A percentile compares a stretch with the other conserved stretches of the same genome.
These are phyloP conservation scores for Melozone crissalis DNA, from an alignment of 2,113 vertebrate species.

Conservation along the genomic window DNA sequence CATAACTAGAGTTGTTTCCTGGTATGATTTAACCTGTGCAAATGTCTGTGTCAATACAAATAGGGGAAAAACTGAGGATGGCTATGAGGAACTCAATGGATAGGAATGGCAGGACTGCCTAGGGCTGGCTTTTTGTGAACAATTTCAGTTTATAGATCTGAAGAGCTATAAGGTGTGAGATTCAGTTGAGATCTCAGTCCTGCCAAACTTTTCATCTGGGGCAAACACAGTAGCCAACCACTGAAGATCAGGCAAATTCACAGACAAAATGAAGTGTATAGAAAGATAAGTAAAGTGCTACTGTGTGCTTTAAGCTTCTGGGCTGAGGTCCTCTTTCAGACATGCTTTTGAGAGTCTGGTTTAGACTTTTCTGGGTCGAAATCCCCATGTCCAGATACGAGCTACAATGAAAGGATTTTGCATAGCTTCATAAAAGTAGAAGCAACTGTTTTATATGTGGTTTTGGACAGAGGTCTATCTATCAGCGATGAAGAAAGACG, in stretches of 20 bases:
- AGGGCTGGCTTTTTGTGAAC: background rate
- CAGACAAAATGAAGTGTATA: background rate
- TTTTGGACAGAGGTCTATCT: background rate
- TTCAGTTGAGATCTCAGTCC: background rate
- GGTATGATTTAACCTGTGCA: background rate
- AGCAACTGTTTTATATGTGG: background rate
- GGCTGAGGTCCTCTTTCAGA: background rate
- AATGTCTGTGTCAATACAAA: background rate
- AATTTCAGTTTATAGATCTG: background rate
- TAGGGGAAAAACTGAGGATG: background rate
- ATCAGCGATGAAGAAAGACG: background rate
- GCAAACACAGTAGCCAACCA: background rate
- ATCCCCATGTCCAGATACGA: background rate
- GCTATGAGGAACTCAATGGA: background rate
- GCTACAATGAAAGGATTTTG: background rate
- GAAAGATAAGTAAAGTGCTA: background rate
- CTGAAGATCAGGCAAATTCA: background rate
- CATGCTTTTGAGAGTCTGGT: background rate
- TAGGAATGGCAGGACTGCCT: background rate
- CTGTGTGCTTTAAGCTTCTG: background rate
- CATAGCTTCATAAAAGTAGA: slow-evolving; percentile 1
- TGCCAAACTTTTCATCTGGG: background rate
- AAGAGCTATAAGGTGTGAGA: background rate
- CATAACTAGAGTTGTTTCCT: background rate
- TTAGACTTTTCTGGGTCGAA: background rate